Conservation (phyloP, 2,113 vertebrate genomes). For the Camelus dromedarius region DNA sequence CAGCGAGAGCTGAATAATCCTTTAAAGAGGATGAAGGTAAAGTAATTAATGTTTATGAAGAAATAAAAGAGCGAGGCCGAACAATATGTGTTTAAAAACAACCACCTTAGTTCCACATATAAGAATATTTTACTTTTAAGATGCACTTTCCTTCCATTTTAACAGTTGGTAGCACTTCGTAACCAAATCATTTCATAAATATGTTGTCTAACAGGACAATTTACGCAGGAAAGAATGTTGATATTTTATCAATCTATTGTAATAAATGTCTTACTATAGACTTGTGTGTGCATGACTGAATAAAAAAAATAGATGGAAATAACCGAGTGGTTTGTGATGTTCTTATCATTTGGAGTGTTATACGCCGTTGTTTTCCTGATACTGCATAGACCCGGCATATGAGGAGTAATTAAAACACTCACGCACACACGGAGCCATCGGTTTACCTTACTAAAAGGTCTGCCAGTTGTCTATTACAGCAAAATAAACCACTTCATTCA, state of each 20-base stretch:
- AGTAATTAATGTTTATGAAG: not conserved
- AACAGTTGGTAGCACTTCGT: conserved; percentile 13
- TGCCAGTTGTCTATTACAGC: not conserved
- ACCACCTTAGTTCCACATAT: not conserved
- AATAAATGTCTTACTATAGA: not conserved
- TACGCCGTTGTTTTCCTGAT: not conserved
- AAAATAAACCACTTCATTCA: not conserved
- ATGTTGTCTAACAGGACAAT: not conserved
- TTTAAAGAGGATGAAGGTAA: conserved; percentile 99
- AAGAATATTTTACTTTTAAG: not conserved
- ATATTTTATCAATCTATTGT: not conserved
- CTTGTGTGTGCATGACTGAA: not conserved
- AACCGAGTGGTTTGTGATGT: not conserved
- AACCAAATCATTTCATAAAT: conserved; percentile 21
- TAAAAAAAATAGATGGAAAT: conserved; percentile 6
- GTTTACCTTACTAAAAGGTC: not conserved
- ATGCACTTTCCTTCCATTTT: not conserved
- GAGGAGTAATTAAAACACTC: not conserved
- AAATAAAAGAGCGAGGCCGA: not conserved
- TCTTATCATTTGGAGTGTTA: not conserved
- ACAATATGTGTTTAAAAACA: not conserved
- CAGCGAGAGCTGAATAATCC: conserved; percentile 99
- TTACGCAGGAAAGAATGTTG: conserved; percentile 4
- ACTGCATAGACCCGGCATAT: not conserved
- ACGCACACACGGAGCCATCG: not conserved